Conservation (phyloP, 2,797 vertebrate genomes). For the Rhincodon typus region DNA sequence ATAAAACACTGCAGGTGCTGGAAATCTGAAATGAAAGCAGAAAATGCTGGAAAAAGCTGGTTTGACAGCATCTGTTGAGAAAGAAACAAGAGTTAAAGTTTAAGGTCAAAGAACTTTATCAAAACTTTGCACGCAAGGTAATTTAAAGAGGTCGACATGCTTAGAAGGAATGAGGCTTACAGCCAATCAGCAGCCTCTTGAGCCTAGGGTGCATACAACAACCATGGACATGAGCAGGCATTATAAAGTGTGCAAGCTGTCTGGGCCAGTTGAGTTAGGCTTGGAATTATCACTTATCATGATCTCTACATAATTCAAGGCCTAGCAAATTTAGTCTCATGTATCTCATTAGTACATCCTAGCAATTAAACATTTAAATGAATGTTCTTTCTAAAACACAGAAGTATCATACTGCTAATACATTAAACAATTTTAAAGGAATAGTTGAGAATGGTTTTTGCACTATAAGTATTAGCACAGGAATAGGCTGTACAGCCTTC, state of each 20-base stretch:
- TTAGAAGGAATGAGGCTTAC: neutral
- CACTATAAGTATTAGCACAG: neutral
- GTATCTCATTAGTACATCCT: neutral
- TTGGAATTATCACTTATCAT: neutral
- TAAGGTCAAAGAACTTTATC: neutral
- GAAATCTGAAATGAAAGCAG: neutral
- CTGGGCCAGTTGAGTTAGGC: neutral
- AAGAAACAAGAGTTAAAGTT: neutral
- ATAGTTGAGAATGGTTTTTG: neutral
- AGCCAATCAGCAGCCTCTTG: neutral
- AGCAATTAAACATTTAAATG: neutral
- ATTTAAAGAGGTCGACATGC: neutral
- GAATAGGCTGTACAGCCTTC: neutral
- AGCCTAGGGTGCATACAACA: neutral
- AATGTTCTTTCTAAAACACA: neutral
- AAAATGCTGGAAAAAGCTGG: neutral
- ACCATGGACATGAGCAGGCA: neutral
- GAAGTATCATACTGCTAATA: neutral
- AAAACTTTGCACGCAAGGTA: neutral
- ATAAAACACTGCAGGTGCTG: neutral
- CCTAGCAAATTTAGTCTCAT: neutral
- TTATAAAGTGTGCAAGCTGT: neutral
- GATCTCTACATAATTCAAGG: neutral
- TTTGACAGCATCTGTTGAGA: neutral
- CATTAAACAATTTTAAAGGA: neutral